Conservation (phyloP, 2,888 invertebrate genomes). For the Chromoteleia sp. region DNA sequence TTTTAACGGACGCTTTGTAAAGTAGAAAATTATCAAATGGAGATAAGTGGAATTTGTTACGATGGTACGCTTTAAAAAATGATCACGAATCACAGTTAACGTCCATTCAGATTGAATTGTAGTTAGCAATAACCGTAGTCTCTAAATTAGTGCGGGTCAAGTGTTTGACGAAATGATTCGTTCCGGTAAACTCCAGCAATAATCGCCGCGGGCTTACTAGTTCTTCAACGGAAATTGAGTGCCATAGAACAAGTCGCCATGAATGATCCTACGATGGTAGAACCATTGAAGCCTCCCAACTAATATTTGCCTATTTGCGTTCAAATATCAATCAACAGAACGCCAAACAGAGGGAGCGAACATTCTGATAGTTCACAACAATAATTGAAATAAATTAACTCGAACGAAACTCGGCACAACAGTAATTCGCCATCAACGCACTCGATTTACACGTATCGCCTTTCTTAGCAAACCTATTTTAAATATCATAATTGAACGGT, state of each 20-base stretch:
- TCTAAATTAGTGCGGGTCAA: slow-evolving; percentile 33
- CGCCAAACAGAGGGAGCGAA: slow-evolving; percentile 2
- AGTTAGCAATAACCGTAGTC: slow-evolving; percentile 22
- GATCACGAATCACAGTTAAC: slow-evolving; percentile 1
- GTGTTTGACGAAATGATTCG: slow-evolving; percentile 37
- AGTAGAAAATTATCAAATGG: too few relatives aligned
- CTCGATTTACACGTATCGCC: not conserved
- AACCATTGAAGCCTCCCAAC: slow-evolving; percentile 41
- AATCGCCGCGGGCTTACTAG: slow-evolving; percentile 34
- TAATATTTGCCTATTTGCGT: slow-evolving; percentile 52
- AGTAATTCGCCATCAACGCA: slow-evolving; percentile 1
- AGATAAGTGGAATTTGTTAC: too few relatives aligned
- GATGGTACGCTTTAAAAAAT: not conserved
- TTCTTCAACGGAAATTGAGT: slow-evolving; percentile 54
- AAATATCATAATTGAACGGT: not conserved
- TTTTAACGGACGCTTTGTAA: too few relatives aligned
- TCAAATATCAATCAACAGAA: slow-evolving; percentile 36
- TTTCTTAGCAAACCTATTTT: not conserved
- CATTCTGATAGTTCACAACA: slow-evolving; percentile 25
- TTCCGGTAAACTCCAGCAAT: slow-evolving; percentile 37
- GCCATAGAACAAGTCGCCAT: slow-evolving; percentile 34
- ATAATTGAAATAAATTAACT: slow-evolving; percentile 43
- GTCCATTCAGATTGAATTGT: slow-evolving; percentile 1
- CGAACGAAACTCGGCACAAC: not conserved
- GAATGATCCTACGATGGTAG: slow-evolving; percentile 22